Conservation (phyloP, 1,140 invertebrate species). For the Asbolus verrucosus region DNA sequence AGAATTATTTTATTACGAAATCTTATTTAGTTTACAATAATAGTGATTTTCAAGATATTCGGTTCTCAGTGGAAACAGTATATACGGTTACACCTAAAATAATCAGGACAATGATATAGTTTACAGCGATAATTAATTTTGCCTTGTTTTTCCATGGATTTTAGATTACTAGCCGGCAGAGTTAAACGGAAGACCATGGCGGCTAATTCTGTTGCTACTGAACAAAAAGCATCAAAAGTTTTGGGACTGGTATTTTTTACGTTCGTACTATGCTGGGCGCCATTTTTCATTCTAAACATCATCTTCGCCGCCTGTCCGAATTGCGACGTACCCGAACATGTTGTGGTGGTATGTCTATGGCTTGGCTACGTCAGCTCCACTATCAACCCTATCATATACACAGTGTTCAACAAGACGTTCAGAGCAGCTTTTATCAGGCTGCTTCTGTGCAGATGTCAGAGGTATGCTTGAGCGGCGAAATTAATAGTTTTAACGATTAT, state of each 20-base stretch:
- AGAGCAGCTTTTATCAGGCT: constrained; percentile 85
- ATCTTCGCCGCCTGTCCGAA: constrained; percentile 80
- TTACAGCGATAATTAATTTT: not conserved
- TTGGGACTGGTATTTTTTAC: constrained; percentile 90
- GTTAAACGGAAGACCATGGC: constrained; percentile 75
- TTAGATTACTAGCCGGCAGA: constrained; percentile 75
- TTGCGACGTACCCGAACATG: constrained; percentile 76
- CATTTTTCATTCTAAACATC: constrained; percentile 90
- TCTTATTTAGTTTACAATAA: too few species aligned
- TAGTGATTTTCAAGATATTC: too few species aligned
- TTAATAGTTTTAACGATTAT: too few species aligned
- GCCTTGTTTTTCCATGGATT: constrained; percentile 43
- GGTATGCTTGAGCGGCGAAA: too few species aligned
- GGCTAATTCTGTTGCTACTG: constrained; percentile 83
- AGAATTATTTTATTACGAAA: too few species aligned
- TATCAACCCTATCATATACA: constrained; percentile 89
- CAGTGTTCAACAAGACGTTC: constrained; percentile 90
- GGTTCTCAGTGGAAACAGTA: too few species aligned
- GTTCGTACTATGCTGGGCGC: constrained; percentile 91
- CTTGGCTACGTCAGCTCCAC: constrained; percentile 90
- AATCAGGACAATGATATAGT: not conserved
- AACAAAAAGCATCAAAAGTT: constrained; percentile 87
- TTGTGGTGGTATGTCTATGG: constrained; percentile 86
- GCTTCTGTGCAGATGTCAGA: constrained; percentile 79
- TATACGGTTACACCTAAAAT: too few species aligned